Evolutionary conservation across 2,888 invertebrate genomes (phyloP).

Genomic region (Dorcus parallelipipedus): DNA sequence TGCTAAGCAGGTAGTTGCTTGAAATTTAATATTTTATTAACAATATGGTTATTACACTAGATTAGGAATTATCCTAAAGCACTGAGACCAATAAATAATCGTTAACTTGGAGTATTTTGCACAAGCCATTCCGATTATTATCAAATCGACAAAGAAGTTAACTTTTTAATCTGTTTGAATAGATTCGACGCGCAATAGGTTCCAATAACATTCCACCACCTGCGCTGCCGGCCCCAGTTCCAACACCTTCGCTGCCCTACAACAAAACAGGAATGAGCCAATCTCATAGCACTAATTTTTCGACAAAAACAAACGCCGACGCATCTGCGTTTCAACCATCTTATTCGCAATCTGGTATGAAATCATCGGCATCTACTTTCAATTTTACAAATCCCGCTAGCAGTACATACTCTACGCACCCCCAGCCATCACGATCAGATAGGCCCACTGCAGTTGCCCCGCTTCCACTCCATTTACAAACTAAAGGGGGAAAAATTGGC

Average conservation of each 20-base stretch:
- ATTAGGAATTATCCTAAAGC: too few species aligned
- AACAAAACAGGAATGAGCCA: constrained; percentile 51
- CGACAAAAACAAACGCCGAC: constrained; percentile 34
- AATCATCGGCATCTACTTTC: constrained; percentile 55
- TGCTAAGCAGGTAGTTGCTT: constrained; percentile 48
- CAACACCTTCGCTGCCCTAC: constrained; percentile 55
- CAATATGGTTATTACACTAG: too few species aligned
- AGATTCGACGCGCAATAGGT: constrained; percentile 55
- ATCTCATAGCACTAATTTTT: constrained; percentile 61
- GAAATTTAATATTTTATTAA: too few species aligned
- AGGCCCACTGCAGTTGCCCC: constrained; percentile 45
- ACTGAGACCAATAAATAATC: background rate
- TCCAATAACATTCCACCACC: constrained; percentile 67
- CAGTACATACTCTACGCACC: constrained; percentile 46
- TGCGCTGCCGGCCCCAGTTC: constrained; percentile 69
- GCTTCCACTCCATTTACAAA: constrained; percentile 41
- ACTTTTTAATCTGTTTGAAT: constrained; percentile 22
- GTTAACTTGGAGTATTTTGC: background rate
- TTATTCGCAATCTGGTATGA: constrained; percentile 53
- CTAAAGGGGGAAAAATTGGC: constrained; percentile 42
- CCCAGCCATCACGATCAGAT: constrained; percentile 44
- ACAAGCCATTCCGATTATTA: background rate
- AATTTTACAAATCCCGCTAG: constrained; percentile 50
- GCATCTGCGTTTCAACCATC: constrained; percentile 40
- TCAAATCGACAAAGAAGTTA: background rate